Base-by-base conservation (phyloP, 2,113 vertebrate genomes). In the Toxostoma redivivum region DNA sequence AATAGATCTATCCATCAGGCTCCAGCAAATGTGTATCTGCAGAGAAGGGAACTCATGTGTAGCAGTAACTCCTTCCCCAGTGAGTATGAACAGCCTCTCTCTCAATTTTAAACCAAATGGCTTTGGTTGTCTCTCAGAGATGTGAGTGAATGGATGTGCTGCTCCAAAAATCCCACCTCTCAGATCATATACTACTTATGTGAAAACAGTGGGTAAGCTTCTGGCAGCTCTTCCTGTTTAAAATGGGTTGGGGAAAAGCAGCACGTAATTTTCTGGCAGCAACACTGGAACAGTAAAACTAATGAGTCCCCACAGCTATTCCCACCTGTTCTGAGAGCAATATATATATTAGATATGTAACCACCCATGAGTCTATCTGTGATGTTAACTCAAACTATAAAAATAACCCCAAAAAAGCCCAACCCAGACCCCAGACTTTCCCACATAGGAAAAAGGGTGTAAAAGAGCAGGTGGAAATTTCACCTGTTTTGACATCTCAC, bases 191-290 rank as follows among this genome's bases (percentile, higher is more conserved):
- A 76, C 14, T 54, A 14, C 42, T 82, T 86, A 33, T 2, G 3
- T 66, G 38, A 82, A 91, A 90, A 82, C 38, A n/a, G 33, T 33
- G 31, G 47, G 45, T 80, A 95, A 92, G 51, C 12, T 92, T 72
- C 81, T 92, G 78, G 57, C 45, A 94, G 58, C 38, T 65, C 8
- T 85, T 92, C 22, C 58, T 71, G 15, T 60, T 90, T 78, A 77
- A 66, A 81, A 77, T 2, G 10, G 58, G 42, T 33, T 70, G 15
- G 37, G 33, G 28, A 81, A 96, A 91, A 94, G 35, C 30, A 80
- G 38, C 47, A 53, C 78, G 40, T 66, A 58, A 77, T 88, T 90
- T 94, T 92, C 87, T 86, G 74, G 71, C 87, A 92, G 47, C 50
- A 57, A 38, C 38, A 70, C 35, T 83, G 38, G 62, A 90, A 80